phyloP scores from a whole-genome alignment of 1,140 invertebrate species.

The Samia ricini region DNA sequence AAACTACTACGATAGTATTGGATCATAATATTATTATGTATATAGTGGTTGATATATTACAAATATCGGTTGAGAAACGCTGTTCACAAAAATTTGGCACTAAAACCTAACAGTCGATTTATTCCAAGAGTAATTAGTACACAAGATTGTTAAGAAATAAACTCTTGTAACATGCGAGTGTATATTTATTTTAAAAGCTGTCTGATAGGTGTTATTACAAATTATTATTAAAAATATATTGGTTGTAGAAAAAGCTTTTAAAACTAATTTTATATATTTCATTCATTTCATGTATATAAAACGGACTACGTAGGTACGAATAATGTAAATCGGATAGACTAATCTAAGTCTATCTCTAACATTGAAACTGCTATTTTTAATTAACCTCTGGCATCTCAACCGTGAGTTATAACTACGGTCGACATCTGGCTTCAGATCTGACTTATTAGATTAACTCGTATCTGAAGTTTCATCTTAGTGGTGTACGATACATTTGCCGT shows the following conservation, averaged over 20 bases:
- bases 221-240: no score
- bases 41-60: neutral
- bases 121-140: constrained; percentile 34
- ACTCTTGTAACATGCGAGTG: constrained; percentile 30
- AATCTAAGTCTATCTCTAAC: constrained; percentile 62
- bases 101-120: constrained; percentile 33
- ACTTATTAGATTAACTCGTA: constrained; percentile 76
- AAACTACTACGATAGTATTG: neutral
- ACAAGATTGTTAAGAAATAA: constrained; percentile 41
- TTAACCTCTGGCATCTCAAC: constrained; percentile 73
- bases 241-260: no score
- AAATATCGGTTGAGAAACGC: neutral
- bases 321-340: constrained; percentile 50
- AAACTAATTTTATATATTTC: no score
- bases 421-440: constrained; percentile 70
- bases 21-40: neutral
- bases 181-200: constrained; percentile 1
- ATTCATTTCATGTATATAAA: neutral
- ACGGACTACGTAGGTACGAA: constrained; percentile 23
- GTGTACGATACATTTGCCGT: constrained; percentile 28
- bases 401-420: constrained; percentile 68
- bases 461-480: constrained; percentile 62
- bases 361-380: constrained; percentile 77
- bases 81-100: constrained; percentile 23
- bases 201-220: constrained; percentile 25